Percentiles rank a stretch among this genome's conserved stretches.
phyloP scores from a whole-genome alignment of 2,797 vertebrate species.

The Furcifer pardalis region DNA sequence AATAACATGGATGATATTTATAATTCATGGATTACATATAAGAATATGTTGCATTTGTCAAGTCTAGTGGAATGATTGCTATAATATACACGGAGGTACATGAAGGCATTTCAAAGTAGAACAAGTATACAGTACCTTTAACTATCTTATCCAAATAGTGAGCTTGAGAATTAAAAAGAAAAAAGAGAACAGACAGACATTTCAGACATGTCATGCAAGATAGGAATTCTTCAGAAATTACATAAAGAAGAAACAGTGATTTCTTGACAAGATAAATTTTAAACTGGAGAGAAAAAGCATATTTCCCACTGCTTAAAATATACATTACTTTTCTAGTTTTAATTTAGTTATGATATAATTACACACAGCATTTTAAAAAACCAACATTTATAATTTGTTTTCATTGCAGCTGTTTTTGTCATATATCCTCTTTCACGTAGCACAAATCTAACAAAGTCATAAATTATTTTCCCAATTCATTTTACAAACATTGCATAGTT shows the following conservation, averaged over 20 bases:
- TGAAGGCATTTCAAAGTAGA: conserved; percentile 76
- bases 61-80: conserved; percentile 56
- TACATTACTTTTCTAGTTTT: conserved; percentile 54
- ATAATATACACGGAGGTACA: conserved; percentile 58
- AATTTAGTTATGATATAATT: conserved; percentile 18
- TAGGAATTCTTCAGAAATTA: conserved; percentile 78
- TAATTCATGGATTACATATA: conserved; percentile 70
- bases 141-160: conserved; percentile 99
- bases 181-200: conserved; percentile 86
- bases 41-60: conserved; percentile 61
- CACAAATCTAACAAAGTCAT: conserved; percentile 37
- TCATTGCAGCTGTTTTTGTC: conserved; percentile 9
- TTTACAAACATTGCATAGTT: conserved; percentile 35
- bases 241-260: conserved; percentile 78
- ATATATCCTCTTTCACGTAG: conserved; percentile 29
- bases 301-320: conserved; percentile 62
- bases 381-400: neutral
- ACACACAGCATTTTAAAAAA: conserved; percentile 33
- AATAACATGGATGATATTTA: conserved; percentile 60
- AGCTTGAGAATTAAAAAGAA: conserved; percentile 83
- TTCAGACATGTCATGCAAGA: conserved; percentile 85
- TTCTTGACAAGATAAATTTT: conserved; percentile 66
- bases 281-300: conserved; percentile 67
- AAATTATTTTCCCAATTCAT: conserved; percentile 37
- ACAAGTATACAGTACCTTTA: conserved; percentile 90